Evolutionary conservation across 2,113 vertebrate genomes (phyloP).

Genomic region (Isichthys henryi): DNA sequence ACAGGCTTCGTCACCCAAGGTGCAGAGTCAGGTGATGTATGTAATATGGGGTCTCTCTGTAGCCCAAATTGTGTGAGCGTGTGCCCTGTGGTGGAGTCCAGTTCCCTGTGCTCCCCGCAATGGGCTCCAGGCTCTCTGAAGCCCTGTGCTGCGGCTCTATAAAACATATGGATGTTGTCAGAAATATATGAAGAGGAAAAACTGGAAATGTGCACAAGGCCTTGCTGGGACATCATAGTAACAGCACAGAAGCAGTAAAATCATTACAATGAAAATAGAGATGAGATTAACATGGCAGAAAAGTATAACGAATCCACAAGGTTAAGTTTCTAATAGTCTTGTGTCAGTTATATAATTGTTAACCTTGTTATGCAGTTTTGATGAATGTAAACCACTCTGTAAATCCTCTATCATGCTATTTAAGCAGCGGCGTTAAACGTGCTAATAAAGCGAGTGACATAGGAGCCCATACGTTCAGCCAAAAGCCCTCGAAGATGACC

Average conservation of each 20-base stretch:
- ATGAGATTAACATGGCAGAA: neutral
- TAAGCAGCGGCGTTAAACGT: neutral
- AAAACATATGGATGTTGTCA: neutral
- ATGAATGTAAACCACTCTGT: neutral
- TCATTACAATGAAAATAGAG: neutral
- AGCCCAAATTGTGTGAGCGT: neutral
- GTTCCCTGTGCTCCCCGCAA: neutral
- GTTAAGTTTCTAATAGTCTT: neutral
- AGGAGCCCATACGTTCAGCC: constrained; percentile 30
- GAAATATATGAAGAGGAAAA: neutral
- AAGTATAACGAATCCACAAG: neutral
- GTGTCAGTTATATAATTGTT: neutral
- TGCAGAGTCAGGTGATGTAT: neutral
- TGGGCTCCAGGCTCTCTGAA: neutral
- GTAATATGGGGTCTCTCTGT: neutral
- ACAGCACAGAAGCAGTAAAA: neutral
- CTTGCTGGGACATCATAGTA: neutral
- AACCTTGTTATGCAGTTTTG: neutral
- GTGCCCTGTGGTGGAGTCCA: neutral
- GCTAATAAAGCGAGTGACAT: constrained; percentile 1
- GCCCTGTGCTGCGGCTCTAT: neutral
- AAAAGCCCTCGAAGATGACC: constrained; percentile 41
- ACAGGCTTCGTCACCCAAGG: neutral
- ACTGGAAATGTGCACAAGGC: neutral
- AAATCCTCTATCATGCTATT: neutral